These are phyloP conservation scores for Parnassius smintheus DNA, from an alignment of 2,888 invertebrate genomes.

Conservation along the genomic window DNA sequence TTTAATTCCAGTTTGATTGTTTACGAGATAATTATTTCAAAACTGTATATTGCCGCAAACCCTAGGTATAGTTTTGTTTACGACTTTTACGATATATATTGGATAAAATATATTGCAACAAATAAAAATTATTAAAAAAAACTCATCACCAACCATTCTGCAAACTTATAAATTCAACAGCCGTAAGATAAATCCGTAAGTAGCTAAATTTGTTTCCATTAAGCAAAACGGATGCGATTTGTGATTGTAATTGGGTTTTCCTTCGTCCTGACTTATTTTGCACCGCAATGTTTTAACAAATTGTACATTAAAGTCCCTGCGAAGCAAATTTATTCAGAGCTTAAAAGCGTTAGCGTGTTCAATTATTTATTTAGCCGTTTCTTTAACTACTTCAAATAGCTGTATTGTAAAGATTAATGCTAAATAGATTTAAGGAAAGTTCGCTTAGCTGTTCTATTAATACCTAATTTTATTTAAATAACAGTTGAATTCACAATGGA, in stretches of 20 bases:
- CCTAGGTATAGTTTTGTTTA: too few relatives aligned
- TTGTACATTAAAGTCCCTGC: conserved; percentile 24
- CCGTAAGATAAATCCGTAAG: conserved; percentile 12
- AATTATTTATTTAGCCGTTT: conserved; percentile 22
- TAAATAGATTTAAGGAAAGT: conserved; percentile 2
- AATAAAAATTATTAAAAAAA: too few relatives aligned
- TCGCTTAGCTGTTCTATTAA: too few relatives aligned
- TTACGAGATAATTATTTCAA: too few relatives aligned
- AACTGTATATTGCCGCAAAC: too few relatives aligned
- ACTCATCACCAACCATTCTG: too few relatives aligned
- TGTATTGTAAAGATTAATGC: conserved; percentile 13
- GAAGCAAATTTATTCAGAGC: conserved; percentile 25
- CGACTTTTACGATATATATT: too few relatives aligned
- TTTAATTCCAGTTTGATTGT: too few relatives aligned
- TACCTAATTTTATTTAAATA: too few relatives aligned
- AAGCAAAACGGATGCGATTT: conserved; percentile 25
- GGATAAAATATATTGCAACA: too few relatives aligned
- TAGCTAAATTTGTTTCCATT: conserved; percentile 20
- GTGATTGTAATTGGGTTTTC: conserved; percentile 27
- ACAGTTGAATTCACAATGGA: too few relatives aligned
- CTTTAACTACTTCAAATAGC: conserved; percentile 20
- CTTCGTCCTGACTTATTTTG: conserved; percentile 20
- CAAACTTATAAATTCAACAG: neutral
- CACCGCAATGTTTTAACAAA: conserved; percentile 23
- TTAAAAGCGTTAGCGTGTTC: conserved; percentile 27